phyloP scores from a whole-genome alignment of 1,140 invertebrate species.

The Antheraea mylitta region DNA sequence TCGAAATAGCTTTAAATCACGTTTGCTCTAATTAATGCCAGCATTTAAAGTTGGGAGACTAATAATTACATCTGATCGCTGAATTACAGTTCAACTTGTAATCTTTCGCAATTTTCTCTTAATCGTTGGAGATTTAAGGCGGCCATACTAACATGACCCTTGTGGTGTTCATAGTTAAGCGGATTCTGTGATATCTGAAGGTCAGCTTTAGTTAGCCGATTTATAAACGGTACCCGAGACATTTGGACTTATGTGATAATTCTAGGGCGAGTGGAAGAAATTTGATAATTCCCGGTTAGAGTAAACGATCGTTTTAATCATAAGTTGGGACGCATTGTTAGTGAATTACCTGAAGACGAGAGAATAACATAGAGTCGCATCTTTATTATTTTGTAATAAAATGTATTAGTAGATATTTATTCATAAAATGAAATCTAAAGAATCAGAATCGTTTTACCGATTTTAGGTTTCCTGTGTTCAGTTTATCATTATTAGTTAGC shows the following conservation, averaged over 20 bases:
- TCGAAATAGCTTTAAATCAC: constrained; percentile 42
- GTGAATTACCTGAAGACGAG: constrained; percentile 49
- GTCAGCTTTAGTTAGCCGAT: constrained; percentile 15
- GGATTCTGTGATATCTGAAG: constrained; percentile 4
- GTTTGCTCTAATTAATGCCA: constrained; percentile 49
- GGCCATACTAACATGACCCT: constrained; percentile 45
- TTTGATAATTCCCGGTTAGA: constrained; percentile 76
- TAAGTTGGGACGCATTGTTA: constrained; percentile 61
- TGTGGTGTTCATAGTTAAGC: background rate
- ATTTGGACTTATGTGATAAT: constrained; percentile 76
- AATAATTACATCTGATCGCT: constrained; percentile 62
- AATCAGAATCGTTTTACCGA: too few species aligned
- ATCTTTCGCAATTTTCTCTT: constrained; percentile 72
- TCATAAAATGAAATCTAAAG: too few species aligned
- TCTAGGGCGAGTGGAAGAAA: constrained; percentile 68
- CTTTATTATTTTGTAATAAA: background rate
- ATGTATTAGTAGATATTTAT: too few species aligned
- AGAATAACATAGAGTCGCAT: constrained; percentile 32
- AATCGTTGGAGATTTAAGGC: constrained; percentile 53
- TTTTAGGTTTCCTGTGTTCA: too few species aligned
- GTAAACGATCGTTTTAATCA: constrained; percentile 73
- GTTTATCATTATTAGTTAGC: too few species aligned
- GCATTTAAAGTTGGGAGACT: constrained; percentile 59
- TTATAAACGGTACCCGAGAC: constrained; percentile 46
- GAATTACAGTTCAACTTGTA: constrained; percentile 58